A percentile compares a stretch with the other conserved stretches of the same genome.
Conservation (phyloP, 2,888 invertebrate genomes). For the Caenorhabditis afra region DNA sequence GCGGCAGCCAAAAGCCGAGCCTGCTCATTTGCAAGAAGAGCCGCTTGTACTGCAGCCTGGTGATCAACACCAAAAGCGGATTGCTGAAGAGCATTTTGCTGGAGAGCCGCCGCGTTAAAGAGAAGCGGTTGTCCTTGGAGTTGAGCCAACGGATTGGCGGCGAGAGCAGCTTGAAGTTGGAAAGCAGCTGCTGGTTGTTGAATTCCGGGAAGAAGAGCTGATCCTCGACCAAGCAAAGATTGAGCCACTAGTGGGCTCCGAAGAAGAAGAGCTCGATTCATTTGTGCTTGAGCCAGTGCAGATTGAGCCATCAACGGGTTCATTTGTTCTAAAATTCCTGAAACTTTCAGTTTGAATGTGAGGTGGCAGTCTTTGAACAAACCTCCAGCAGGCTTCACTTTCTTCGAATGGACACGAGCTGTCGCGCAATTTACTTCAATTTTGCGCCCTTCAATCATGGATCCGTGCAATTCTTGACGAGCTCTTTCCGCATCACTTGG, state of each 20-base stretch:
- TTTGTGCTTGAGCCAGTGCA: conserved; percentile 63
- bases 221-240: conserved; percentile 56
- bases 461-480: conserved; percentile 99
- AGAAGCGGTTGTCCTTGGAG: conserved; percentile 64
- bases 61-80: conserved; percentile 53
- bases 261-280: conserved; percentile 61
- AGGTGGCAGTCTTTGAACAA: background rate
- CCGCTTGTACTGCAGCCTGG: conserved; percentile 53
- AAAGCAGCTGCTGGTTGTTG: conserved; percentile 51
- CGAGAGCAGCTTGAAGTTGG: conserved; percentile 45
- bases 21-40: conserved; percentile 64
- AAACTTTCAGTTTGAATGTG: conserved; percentile 5
- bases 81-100: conserved; percentile 32
- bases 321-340: conserved; percentile 61
- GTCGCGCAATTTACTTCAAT: conserved; percentile 99
- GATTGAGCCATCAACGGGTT: conserved; percentile 59
- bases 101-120: conserved; percentile 58
- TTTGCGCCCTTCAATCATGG: conserved; percentile 99
- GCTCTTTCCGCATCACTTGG: conserved; percentile 99
- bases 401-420: conserved; percentile 99
- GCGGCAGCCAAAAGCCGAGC: conserved; percentile 65
- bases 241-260: conserved; percentile 63
- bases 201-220: conserved; percentile 47
- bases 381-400: conserved; percentile 84
- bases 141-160: conserved; percentile 54